Conservation (phyloP, 2,797 vertebrate genomes). For the Bucorvus abyssinicus region DNA sequence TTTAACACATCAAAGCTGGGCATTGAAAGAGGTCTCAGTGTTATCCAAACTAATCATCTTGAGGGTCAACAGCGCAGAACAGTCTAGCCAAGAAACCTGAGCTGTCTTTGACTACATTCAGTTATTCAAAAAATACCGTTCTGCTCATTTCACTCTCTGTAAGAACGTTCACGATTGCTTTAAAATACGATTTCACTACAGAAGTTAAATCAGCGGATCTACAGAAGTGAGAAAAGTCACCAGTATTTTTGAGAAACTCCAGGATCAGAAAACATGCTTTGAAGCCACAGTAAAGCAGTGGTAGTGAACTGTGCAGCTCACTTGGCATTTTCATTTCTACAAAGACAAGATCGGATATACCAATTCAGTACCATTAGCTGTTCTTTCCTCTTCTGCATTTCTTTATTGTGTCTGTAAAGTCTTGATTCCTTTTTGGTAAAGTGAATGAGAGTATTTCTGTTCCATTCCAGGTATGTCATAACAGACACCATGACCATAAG, state of each 20-base stretch:
- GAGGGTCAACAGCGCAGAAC: not conserved
- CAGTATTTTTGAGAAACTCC: not conserved
- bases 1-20: not conserved
- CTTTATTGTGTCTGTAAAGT: not conserved
- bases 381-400: not conserved
- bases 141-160: not conserved
- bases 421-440: not conserved
- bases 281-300: not conserved
- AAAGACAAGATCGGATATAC: not conserved
- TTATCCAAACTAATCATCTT: not conserved
- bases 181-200: not conserved
- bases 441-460: not conserved
- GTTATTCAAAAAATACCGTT: not conserved
- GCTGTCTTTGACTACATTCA: not conserved
- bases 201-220: not conserved
- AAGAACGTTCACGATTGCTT: not conserved
- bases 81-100: not conserved
- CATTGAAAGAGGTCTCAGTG: not conserved
- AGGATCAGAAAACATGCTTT: not conserved
- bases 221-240: not conserved
- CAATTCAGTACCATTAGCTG: not conserved
- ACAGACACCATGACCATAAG: not conserved
- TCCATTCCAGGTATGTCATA: not conserved
- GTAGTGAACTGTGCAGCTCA: not conserved
- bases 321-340: not conserved